phyloP scores from a whole-genome alignment of 2,113 vertebrate genomes.

The Oryzias javanicus region DNA sequence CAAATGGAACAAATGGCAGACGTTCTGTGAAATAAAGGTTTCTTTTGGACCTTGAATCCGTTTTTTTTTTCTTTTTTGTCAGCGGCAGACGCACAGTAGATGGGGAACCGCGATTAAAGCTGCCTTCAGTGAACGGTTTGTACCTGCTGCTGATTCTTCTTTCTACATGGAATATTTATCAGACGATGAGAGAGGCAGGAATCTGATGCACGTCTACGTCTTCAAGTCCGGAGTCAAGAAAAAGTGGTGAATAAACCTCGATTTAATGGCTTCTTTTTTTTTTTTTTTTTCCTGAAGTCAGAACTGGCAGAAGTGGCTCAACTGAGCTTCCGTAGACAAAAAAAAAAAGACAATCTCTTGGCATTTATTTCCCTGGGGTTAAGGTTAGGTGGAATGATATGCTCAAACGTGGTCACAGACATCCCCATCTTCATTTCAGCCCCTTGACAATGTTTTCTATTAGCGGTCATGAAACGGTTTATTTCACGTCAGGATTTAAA shows the following conservation, averaged over 20 bases:
- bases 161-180: conserved; percentile 19
- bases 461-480: conserved; percentile 18
- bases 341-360: conserved; percentile 36
- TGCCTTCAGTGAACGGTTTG: conserved; percentile 78
- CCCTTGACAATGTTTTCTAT: conserved; percentile 45
- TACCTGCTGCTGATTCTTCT: conserved; percentile 34
- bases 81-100: conserved; percentile 31
- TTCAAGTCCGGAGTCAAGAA: conserved; percentile 26
- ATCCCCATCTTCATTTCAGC: conserved; percentile 32
- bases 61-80: neutral
- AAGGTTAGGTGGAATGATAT: conserved; percentile 40
- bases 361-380: conserved; percentile 49
- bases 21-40: conserved; percentile 53
- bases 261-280: conserved; percentile 48
- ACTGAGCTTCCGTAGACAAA: conserved; percentile 20
- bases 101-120: conserved; percentile 66
- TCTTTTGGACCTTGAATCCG: conserved; percentile 45
- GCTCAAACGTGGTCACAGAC: conserved; percentile 25
- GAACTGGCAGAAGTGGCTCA: conserved; percentile 23
- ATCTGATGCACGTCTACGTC: conserved; percentile 27
- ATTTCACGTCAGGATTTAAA: conserved; percentile 24
- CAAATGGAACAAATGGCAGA: conserved; percentile 54
- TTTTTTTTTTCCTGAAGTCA: conserved; percentile 27
- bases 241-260: conserved; percentile 10
- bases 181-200: conserved; percentile 42